Conservation (phyloP, 1,140 invertebrate genomes). For the Anastatus disparis region DNA sequence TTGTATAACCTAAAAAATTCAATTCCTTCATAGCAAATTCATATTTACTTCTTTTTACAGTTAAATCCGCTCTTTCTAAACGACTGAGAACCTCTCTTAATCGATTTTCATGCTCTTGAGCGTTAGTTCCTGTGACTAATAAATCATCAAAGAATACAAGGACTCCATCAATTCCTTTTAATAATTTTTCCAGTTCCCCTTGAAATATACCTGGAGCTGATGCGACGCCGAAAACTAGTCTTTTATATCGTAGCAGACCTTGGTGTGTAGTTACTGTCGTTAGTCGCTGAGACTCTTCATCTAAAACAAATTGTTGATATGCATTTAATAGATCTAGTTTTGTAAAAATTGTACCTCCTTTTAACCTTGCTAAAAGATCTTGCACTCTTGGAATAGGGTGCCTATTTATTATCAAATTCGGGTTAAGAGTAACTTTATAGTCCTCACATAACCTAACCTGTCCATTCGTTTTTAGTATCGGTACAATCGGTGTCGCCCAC, state of each 20-base stretch:
- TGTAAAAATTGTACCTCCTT: conserved; percentile 52
- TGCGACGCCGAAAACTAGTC: neutral
- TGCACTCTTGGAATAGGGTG: conserved; percentile 57
- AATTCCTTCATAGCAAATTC: neutral
- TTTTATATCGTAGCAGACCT: conserved; percentile 36
- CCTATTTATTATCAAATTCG: too few species aligned
- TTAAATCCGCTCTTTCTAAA: neutral
- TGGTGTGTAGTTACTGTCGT: conserved; percentile 57
- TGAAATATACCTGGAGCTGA: conserved; percentile 13
- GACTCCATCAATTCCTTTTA: neutral
- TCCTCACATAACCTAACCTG: conserved; percentile 65
- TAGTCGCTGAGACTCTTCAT: conserved; percentile 47
- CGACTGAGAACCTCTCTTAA: neutral
- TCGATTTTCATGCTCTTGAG: neutral
- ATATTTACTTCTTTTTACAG: neutral
- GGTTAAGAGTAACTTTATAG: conserved; percentile 64
- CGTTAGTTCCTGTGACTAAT: neutral
- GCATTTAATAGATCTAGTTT: conserved; percentile 57
- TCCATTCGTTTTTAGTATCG: conserved; percentile 63
- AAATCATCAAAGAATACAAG: conserved; percentile 15
- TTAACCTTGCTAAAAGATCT: conserved; percentile 45
- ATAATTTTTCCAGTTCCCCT: conserved; percentile 1
- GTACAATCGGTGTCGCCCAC: too few species aligned
- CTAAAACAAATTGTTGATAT: conserved; percentile 58
- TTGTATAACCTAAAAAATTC: conserved; percentile 3